phyloP scores from a whole-genome alignment of 1,140 invertebrate genomes.

The Lepidurus apus region DNA sequence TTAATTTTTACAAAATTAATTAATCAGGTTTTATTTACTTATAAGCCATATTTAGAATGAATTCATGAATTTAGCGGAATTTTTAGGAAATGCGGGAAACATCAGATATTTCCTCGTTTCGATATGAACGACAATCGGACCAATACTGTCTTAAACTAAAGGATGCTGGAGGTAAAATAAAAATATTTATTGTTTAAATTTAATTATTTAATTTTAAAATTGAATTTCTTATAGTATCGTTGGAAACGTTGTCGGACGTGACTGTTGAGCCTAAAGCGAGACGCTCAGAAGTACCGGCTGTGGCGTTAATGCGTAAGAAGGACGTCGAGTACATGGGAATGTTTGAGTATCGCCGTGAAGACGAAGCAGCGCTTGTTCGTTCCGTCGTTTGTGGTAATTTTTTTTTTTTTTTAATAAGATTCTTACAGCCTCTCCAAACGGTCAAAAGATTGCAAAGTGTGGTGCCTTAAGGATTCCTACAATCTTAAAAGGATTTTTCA shows the following conservation, averaged over 20 bases:
- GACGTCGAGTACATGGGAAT: conserved; percentile 78
- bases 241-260: conserved; percentile 29
- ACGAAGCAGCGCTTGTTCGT: conserved; percentile 70
- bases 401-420: too few relatives aligned
- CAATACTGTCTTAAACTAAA: not conserved
- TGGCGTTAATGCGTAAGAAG: conserved; percentile 54
- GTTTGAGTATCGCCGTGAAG: conserved; percentile 80
- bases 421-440: too few relatives aligned
- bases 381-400: conserved; percentile 67
- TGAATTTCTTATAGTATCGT: not conserved
- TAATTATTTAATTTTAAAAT: not conserved
- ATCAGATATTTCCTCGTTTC: conserved; percentile 65
- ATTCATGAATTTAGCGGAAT: not conserved
- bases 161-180: not conserved
- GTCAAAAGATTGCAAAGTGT: too few relatives aligned
- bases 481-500: too few relatives aligned
- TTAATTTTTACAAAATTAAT: too few relatives aligned
- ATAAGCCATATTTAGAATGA: conserved; percentile 29
- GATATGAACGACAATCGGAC: conserved; percentile 68
- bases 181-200: not conserved
- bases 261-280: conserved; percentile 36
- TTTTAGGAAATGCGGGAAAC: conserved; percentile 65
- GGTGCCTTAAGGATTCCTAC: too few relatives aligned
- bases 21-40: too few relatives aligned
- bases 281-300: conserved; percentile 35